A percentile compares a stretch with the other conserved stretches of the same genome.
Conservation (phyloP, 2,113 vertebrate species). For the Salvator merianae region DNA sequence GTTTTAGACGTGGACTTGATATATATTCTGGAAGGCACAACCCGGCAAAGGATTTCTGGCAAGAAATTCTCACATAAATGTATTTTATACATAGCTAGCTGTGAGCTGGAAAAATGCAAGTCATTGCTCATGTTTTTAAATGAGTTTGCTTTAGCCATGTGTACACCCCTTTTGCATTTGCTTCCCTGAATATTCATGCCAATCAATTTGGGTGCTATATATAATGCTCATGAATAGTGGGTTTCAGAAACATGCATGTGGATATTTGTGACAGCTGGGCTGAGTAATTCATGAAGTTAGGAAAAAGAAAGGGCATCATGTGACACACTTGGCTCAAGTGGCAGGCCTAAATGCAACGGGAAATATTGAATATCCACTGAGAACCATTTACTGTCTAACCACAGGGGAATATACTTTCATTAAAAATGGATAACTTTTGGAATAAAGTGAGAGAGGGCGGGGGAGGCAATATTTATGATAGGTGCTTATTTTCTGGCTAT, state of each 20-base stretch:
- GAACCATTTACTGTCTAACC: background rate
- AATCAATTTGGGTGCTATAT: conserved; percentile 1
- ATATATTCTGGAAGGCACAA: conserved; percentile 46
- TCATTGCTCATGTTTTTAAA: conserved; percentile 38
- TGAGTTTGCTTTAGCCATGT: conserved; percentile 28
- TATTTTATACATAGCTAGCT: conserved; percentile 35
- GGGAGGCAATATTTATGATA: background rate
- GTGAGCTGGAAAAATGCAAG: background rate
- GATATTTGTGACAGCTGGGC: conserved; percentile 14
- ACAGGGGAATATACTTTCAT: no score
- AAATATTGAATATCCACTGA: background rate
- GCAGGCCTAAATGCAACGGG: background rate
- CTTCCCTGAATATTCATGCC: conserved; percentile 19
- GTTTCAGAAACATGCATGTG: conserved; percentile 15
- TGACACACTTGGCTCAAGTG: conserved; percentile 1
- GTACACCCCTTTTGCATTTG: conserved; percentile 17
- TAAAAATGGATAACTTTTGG: background rate
- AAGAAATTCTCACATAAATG: conserved; percentile 37
- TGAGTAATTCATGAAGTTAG: background rate
- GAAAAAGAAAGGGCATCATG: conserved; percentile 29
- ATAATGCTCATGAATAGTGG: conserved; percentile 19
- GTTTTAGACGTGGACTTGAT: conserved; percentile 51
- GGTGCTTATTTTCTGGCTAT: background rate
- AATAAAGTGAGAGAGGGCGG: background rate
- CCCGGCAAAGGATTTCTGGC: conserved; percentile 28